phyloP scores from a whole-genome alignment of 1,140 invertebrate species.

The Atopsyche davidsoni region DNA sequence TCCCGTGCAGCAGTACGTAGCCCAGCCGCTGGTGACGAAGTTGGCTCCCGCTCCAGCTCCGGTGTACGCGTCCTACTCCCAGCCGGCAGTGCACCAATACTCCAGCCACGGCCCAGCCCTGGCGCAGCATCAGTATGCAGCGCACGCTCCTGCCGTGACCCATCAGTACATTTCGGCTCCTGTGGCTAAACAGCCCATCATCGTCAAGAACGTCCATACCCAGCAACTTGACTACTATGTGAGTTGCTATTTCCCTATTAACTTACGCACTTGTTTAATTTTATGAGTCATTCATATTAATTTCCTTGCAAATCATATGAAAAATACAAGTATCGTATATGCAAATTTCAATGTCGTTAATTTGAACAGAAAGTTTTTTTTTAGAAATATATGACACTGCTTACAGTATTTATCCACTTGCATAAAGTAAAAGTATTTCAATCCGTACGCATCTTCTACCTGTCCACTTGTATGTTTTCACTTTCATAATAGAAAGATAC shows the following conservation, averaged over 20 bases:
- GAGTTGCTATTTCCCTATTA: slow-evolving; percentile 33
- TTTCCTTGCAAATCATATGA: no score
- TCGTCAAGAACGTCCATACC: slow-evolving; percentile 49
- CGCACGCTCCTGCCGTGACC: slow-evolving; percentile 11
- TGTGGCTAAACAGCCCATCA: slow-evolving; percentile 34
- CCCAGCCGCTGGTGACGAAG: slow-evolving; percentile 21
- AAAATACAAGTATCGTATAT: no score
- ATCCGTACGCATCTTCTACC: no score
- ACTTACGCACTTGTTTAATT: neutral
- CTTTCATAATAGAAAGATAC: no score
- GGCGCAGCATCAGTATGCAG: slow-evolving; percentile 12
- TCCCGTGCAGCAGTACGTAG: slow-evolving; percentile 18
- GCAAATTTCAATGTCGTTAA: no score
- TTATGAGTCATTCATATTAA: no score
- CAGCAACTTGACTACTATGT: slow-evolving; percentile 56
- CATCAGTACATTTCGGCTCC: slow-evolving; percentile 25
- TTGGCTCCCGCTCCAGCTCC: slow-evolving; percentile 22
- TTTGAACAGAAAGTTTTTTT: no score
- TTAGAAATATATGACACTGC: no score
- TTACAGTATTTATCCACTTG: no score
- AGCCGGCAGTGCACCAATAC: slow-evolving; percentile 20
- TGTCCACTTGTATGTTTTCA: no score
- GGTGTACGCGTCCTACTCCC: slow-evolving; percentile 10
- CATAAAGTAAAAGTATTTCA: no score
- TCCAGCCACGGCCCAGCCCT: slow-evolving; percentile 23